Conservation (phyloP, 2,113 vertebrate genomes). For the Engraulis encrasicolus region DNA sequence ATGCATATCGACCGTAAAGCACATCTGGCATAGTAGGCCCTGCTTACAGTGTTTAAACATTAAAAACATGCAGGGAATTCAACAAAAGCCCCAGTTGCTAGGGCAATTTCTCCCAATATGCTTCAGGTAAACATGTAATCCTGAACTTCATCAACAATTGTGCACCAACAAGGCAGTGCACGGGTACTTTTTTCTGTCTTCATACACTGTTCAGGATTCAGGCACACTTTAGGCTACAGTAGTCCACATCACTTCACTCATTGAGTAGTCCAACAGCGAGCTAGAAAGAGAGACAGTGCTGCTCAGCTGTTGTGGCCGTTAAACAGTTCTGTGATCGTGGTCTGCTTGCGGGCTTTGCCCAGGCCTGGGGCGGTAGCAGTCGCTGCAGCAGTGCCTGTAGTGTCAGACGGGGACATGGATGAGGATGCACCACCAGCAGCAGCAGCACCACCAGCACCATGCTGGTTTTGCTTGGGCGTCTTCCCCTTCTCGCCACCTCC, state of each 20-base stretch:
- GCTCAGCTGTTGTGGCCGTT: slow-evolving; percentile 55
- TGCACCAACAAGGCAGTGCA: no score
- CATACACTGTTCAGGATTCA: no score
- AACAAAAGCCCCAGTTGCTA: no score
- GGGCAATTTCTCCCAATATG: no score
- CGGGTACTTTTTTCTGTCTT: no score
- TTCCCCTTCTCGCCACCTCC: neutral
- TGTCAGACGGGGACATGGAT: neutral
- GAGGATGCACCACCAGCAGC: neutral
- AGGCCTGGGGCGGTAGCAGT: neutral
- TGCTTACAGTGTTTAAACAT: no score
- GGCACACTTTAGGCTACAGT: neutral
- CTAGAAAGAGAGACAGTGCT: neutral
- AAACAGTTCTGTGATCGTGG: slow-evolving; percentile 68
- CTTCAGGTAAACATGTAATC: no score
- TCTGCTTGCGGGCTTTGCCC: slow-evolving; percentile 56
- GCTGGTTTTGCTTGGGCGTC: neutral
- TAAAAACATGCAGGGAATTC: no score
- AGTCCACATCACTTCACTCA: neutral
- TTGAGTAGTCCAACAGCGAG: no score
- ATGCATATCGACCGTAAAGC: neutral
- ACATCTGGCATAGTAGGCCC: no score
- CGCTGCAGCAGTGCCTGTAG: neutral
- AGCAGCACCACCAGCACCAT: neutral
- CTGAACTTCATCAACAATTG: no score